Percentiles rank a stretch among this genome's conserved stretches.
These are phyloP conservation scores for Philonicus albiceps DNA, from an alignment of 2,888 invertebrate species.

Conservation along the genomic window DNA sequence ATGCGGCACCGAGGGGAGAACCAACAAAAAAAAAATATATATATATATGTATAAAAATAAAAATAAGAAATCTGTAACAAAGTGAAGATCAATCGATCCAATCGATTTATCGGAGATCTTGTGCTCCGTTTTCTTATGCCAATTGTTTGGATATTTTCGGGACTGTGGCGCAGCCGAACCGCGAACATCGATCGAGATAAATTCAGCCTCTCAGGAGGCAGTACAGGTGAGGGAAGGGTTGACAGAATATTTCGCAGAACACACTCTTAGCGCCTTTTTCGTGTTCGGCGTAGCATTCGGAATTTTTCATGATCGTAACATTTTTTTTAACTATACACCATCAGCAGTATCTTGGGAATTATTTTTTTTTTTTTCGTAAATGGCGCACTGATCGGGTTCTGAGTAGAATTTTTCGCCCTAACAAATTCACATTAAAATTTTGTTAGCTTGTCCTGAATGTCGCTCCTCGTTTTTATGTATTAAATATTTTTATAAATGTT, in stretches of 20 bases:
- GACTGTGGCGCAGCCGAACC: neutral
- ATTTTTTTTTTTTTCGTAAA: neutral
- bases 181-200: neutral
- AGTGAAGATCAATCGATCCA: constrained; percentile 50
- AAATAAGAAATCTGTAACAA: constrained; percentile 50
- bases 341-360: neutral
- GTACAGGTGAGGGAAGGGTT: constrained; percentile 8
- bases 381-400: neutral
- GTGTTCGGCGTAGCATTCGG: constrained; percentile 16
- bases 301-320: constrained; percentile 1
- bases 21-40: neutral
- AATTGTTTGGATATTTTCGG: constrained; percentile 36
- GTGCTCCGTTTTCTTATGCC: constrained; percentile 28
- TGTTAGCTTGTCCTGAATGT: neutral
- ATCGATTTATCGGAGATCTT: constrained; percentile 43
- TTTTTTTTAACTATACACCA: neutral
- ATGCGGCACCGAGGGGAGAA: neutral
- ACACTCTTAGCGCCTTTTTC: constrained; percentile 30
- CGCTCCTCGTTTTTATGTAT: neutral
- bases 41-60: neutral
- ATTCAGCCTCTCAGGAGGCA: neutral
- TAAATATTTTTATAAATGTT: neutral
- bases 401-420: neutral
- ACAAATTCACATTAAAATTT: neutral
- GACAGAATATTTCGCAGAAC: constrained; percentile 28